phyloP scores from a whole-genome alignment of 2,113 vertebrate genomes.

The Proteles cristata region DNA sequence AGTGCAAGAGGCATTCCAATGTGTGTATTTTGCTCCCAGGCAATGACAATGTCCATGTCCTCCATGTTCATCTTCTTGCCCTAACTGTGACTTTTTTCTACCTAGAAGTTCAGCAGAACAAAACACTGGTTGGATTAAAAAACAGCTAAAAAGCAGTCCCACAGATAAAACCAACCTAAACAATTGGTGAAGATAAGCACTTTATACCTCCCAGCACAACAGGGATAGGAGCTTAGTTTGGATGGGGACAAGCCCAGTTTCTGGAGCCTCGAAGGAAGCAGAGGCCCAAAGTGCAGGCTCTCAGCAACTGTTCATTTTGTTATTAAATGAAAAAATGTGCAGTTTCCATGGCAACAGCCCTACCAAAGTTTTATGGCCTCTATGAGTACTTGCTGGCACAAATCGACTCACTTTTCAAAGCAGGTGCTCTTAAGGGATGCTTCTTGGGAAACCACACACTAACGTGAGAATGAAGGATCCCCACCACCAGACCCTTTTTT shows the following conservation, averaged over 20 bases:
- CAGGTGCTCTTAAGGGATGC: conserved; percentile 44
- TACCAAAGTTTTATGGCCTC: conserved; percentile 72
- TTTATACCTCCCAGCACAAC: background rate
- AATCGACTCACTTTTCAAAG: conserved; percentile 45
- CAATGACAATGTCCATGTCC: background rate
- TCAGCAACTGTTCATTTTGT: conserved; percentile 60
- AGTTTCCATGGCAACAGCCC: conserved; percentile 76
- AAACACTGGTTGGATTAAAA: background rate
- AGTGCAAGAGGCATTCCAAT: background rate
- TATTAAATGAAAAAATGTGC: conserved; percentile 67
- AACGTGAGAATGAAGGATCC: background rate
- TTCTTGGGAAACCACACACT: background rate
- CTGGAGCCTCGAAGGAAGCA: background rate
- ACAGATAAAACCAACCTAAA: background rate
- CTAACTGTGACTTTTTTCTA: background rate
- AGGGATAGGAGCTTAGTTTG: background rate
- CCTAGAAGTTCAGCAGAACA: background rate
- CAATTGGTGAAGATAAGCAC: background rate
- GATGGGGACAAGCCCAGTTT: background rate
- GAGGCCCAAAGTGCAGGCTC: background rate
- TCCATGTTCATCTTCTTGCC: background rate
- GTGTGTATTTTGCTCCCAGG: background rate
- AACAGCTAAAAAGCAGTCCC: background rate
- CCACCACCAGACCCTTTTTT: background rate
- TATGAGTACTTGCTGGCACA: conserved; percentile 44